Base-by-base conservation (phyloP, 2,113 vertebrate genomes). In the Gambusia affinis region DNA sequence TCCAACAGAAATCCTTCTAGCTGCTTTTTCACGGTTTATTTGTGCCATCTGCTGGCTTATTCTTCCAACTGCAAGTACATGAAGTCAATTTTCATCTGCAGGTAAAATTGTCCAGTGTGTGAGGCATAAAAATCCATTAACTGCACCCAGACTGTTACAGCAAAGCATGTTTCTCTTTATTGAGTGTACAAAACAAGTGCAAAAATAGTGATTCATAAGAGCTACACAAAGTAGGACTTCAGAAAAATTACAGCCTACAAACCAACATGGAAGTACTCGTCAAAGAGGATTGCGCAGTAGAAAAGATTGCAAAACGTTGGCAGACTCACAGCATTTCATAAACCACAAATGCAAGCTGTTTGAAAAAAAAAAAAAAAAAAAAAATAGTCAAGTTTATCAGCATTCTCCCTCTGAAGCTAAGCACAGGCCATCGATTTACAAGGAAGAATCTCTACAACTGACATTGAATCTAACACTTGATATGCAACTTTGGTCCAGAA, bases 181-280 rank as follows among this genome's bases (percentile, higher is more conserved):
- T 93, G 89, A 88, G 93, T 94, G 92, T 95, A 95, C 92, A 94
- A 95, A 94, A 91, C 85, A 94, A 93, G 94, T 95, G 93, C 94
- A 95, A 94, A 95, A 94, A 94, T 93, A 92, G 88, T 91, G 83
- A 86, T 83, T 88, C 81, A 76, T 83, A 87, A 90, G 84, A 92
- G 87, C 92, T 88, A 93, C 83, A 87, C 78, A 90, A 85, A 92
- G 85, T 88, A 89, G 66, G 71, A 86, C 77, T 89, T 92, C 66
- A 72, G 51, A 24, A 91, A 75, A 88, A 77, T 75, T 83, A 85
- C 72, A 84, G 73, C 78, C 82, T 79, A 91, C 83, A 84, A 84
- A 72, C 79, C 11, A 75, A 78, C 67, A 84, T 30, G 70, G 22
- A 85, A 82, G 81, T 83, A 73, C 85, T 73, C 78, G 62, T 87